A percentile compares a stretch with the other conserved stretches of the same genome.
Conservation (phyloP, 2,797 vertebrate species). For the Sebastes diploproa region DNA sequence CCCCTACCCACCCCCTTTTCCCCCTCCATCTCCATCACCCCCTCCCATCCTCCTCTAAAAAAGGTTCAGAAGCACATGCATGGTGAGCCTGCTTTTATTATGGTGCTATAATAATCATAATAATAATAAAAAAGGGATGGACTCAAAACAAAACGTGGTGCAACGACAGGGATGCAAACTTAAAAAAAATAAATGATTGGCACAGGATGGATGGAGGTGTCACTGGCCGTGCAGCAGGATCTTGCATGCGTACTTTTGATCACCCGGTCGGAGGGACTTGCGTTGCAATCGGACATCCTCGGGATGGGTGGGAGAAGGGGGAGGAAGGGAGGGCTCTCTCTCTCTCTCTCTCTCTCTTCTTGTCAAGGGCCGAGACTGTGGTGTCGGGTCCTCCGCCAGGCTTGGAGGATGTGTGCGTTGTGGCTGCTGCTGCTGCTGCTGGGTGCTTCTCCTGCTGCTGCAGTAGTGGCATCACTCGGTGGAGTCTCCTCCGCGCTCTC, state of each 20-base stretch:
- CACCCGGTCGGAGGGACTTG: slow-evolving; percentile 80
- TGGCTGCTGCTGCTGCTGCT: slow-evolving; percentile 13
- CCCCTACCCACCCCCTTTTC: not conserved
- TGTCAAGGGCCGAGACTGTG: slow-evolving; percentile 61
- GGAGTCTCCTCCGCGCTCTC: slow-evolving; percentile 70
- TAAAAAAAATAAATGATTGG: slow-evolving; percentile 20
- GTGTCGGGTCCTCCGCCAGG: slow-evolving; percentile 55
- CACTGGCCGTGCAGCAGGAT: slow-evolving; percentile 52
- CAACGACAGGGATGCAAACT: slow-evolving; percentile 45
- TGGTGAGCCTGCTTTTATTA: slow-evolving; percentile 57
- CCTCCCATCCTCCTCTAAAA: slow-evolving; percentile 11
- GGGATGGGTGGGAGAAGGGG: slow-evolving; percentile 8
- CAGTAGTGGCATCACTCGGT: slow-evolving; percentile 79
- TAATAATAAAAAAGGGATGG: not conserved
- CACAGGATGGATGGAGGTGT: slow-evolving; percentile 32
- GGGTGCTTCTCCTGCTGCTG: slow-evolving; percentile 70
- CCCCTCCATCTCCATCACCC: not conserved
- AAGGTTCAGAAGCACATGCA: slow-evolving; percentile 61
- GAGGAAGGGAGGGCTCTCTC: not conserved
- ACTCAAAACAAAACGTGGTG: slow-evolving; percentile 29
- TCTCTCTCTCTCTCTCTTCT: slow-evolving; percentile 27
- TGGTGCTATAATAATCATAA: not conserved
- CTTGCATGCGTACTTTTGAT: slow-evolving; percentile 82
- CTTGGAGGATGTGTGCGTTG: slow-evolving; percentile 58
- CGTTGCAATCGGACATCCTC: slow-evolving; percentile 84